phyloP scores from a whole-genome alignment of 1,140 invertebrate species.

The Elymnias hypermnestra region DNA sequence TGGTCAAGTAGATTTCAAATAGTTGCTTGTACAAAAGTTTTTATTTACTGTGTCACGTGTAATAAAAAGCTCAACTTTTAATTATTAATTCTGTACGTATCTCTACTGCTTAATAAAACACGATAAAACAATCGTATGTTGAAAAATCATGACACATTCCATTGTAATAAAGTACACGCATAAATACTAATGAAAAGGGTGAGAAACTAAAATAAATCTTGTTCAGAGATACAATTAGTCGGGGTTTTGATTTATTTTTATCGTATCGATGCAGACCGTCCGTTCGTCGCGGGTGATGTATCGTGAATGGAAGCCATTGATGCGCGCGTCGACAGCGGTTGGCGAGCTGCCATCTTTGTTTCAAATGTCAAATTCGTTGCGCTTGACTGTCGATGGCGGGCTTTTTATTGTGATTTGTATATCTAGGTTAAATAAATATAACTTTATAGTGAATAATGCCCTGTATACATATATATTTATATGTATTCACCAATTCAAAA shows the following conservation, averaged over 20 bases:
- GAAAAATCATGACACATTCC: too few relatives aligned
- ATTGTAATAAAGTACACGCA: neutral
- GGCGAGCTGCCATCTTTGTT: conserved; percentile 34
- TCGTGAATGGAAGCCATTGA: conserved; percentile 34
- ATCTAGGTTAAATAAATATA: conserved; percentile 16
- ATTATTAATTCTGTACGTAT: too few relatives aligned
- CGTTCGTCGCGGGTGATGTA: conserved; percentile 10
- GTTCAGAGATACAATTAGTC: conserved; percentile 15
- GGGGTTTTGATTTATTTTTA: conserved; percentile 9
- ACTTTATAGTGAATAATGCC: neutral
- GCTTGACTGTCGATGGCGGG: conserved; percentile 18
- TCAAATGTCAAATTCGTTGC: conserved; percentile 28
- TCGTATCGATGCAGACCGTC: conserved; percentile 5
- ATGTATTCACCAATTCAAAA: too few relatives aligned
- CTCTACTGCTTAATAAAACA: too few relatives aligned
- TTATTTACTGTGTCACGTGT: too few relatives aligned
- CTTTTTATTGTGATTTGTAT: conserved; percentile 16
- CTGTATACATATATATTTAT: too few relatives aligned
- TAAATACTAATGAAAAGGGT: conserved; percentile 9
- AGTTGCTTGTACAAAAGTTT: too few relatives aligned
- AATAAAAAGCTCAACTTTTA: too few relatives aligned
- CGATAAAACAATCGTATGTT: too few relatives aligned
- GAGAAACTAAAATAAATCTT: conserved; percentile 10
- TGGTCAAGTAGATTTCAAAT: too few relatives aligned
- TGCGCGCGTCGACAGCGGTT: conserved; percentile 24